Percentiles rank a stretch among this genome's conserved stretches.
These are phyloP conservation scores for Sylvietta virens DNA, from an alignment of 2,113 vertebrate genomes.

Conservation along the genomic window DNA sequence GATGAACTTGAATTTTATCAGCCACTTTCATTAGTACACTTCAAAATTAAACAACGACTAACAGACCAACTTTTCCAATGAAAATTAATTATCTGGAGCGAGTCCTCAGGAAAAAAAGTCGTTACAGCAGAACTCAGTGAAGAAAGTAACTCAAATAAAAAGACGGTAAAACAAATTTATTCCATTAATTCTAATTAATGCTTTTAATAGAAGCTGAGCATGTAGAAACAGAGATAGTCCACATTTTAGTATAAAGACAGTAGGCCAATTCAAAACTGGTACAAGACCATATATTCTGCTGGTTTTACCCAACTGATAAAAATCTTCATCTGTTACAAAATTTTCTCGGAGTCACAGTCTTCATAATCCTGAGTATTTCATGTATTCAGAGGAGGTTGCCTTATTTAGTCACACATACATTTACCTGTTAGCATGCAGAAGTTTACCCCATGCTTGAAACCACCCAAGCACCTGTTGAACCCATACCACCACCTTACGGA, in stretches of 20 bases:
- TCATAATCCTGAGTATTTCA: neutral
- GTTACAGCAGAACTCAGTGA: neutral
- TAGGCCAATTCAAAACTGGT: neutral
- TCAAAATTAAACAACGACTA: neutral
- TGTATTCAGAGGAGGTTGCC: neutral
- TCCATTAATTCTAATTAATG: neutral
- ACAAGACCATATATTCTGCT: neutral
- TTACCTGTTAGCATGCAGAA: neutral
- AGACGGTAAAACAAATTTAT: neutral
- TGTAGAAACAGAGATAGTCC: neutral
- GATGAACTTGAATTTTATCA: neutral
- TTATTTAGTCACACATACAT: accelerated
- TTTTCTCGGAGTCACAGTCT: neutral
- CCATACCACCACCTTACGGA: accelerated
- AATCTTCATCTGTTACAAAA: neutral
- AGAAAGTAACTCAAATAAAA: neutral
- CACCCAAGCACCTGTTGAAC: neutral
- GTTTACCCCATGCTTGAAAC: accelerated
- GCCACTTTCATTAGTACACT: neutral
- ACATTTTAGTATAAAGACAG: neutral
- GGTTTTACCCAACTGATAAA: neutral
- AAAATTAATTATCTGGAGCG: neutral
- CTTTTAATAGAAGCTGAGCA: neutral
- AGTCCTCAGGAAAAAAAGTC: neutral
- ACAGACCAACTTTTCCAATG: neutral